Evolutionary conservation across 2,888 invertebrate genomes (phyloP), one percentile per base, ranked within the genome.

Genomic region (Nesidiocoris tenuis): DNA sequence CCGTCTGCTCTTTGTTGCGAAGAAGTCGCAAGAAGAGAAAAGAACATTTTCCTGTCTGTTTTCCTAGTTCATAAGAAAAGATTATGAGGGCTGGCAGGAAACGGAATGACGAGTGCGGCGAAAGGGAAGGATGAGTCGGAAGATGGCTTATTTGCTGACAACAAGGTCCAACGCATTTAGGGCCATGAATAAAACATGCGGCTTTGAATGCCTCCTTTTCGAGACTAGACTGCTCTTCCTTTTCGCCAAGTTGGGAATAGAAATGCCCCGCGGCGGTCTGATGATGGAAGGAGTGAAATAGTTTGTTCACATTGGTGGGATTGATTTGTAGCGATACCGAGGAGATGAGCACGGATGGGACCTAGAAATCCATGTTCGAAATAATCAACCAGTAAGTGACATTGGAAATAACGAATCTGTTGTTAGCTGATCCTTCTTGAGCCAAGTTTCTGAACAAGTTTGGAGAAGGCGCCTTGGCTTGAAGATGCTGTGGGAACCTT

Each of bases 81-180:
- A 39, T 39, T 12, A 39, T 12, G 39, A 39, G 39, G 39, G 39
- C 5, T 12, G 39, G 39, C 3, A 12, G 39, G 39, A 39, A 39
- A 39, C 39, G 39, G 39, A 39, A 39, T 39, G 39, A 7, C 39
- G 39, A 39, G 39, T 39, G 12, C 39, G 39, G 12, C 39, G 39
- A 39, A 12, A 39, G 39, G 39, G 39, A 39, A 39, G 39, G 39
- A 39, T 39, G 39, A 39, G 39, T 39, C 39, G 39, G 39, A 61
- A 71, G 72, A 72, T 61, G 61, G 72, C 72, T 72, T 72, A 72
- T 72, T 61, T 72, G 72, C 61, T 72, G 72, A 72, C 71, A 61
- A 61, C 72, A 61, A 61, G 72, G 72, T 72, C 72, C 61, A 72
- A 72, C 61, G 72, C 72, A 72, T 72, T 72, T 56, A 55, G 1